Percentiles rank a stretch among this genome's conserved stretches.
These are phyloP conservation scores for Pristionchus exspectatus DNA, from an alignment of 2,888 invertebrate genomes.

Conservation along the genomic window DNA sequence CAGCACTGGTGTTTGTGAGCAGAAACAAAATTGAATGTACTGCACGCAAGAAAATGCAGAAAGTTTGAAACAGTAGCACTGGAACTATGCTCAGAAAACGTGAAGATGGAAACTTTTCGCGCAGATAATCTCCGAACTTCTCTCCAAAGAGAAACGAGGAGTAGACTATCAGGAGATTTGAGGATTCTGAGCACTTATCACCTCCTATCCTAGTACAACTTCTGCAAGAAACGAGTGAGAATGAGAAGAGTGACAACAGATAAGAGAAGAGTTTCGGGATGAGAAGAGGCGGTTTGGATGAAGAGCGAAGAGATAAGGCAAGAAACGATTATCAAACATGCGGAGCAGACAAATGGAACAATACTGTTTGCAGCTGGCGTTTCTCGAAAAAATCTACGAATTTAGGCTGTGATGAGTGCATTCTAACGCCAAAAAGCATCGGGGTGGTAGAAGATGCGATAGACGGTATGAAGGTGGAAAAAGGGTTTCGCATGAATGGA, in stretches of 20 bases:
- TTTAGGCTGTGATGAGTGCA: no score
- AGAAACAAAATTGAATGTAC: no score
- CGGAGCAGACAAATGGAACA: slow-evolving; percentile 32
- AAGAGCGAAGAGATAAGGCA: not conserved
- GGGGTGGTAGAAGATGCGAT: not conserved
- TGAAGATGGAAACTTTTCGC: not conserved
- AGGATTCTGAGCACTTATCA: slow-evolving; percentile 18
- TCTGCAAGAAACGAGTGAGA: slow-evolving; percentile 14
- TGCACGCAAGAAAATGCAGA: not conserved
- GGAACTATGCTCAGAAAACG: not conserved
- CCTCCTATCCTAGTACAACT: slow-evolving; percentile 8
- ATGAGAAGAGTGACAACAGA: not conserved
- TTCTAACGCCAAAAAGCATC: not conserved
- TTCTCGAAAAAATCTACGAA: no score
- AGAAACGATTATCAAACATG: not conserved
- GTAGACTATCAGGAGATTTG: slow-evolving; percentile 8
- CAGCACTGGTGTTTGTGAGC: not conserved
- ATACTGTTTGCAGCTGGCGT: not conserved
- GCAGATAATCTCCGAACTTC: slow-evolving; percentile 6
- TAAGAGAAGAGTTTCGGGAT: slow-evolving; percentile 28
- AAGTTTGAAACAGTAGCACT: not conserved
- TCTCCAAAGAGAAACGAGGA: not conserved
- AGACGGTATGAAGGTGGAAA: not conserved
- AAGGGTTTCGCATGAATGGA: not conserved
- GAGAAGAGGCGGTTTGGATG: not conserved